phyloP scores from a whole-genome alignment of 2,797 vertebrate genomes.

The Dendrocincla fuliginosa region DNA sequence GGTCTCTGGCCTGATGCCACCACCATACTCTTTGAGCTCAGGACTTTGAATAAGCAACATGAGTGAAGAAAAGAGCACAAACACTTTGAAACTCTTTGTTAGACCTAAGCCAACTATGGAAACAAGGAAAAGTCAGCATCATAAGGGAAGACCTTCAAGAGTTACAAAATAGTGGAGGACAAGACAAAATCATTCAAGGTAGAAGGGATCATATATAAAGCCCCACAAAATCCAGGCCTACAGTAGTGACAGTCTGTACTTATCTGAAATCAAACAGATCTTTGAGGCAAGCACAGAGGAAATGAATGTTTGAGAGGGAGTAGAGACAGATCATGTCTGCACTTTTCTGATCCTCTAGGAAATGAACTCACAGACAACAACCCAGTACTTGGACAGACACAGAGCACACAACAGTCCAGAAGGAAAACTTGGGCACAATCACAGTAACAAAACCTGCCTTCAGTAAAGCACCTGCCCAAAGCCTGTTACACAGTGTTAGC shows the following conservation, averaged over 20 bases:
- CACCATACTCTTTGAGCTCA: not conserved
- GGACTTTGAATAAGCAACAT: not conserved
- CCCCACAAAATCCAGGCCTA: not conserved
- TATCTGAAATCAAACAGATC: not conserved
- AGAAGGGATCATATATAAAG: not conserved
- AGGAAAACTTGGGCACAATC: not conserved
- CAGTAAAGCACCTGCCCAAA: not conserved
- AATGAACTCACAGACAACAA: not conserved
- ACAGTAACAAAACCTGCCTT: not conserved
- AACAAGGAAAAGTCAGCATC: not conserved
- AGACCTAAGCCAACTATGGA: not conserved
- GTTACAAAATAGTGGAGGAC: not conserved
- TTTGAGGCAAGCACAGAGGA: not conserved
- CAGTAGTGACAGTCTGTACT: not conserved
- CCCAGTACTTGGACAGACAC: not conserved
- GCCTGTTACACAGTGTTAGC: not conserved
- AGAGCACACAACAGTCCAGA: not conserved
- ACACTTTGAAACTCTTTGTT: not conserved
- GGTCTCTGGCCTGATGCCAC: not conserved
- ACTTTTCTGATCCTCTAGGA: not conserved
- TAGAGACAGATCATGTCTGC: not conserved
- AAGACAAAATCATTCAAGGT: not conserved
- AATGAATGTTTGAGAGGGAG: not conserved
- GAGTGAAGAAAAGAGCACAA: not conserved
- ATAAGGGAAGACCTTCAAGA: not conserved